Percentiles rank a stretch among this genome's conserved stretches.
Evolutionary conservation across 2,797 vertebrate genomes (phyloP).

Genomic region (Oreochromis mossambicus): DNA sequence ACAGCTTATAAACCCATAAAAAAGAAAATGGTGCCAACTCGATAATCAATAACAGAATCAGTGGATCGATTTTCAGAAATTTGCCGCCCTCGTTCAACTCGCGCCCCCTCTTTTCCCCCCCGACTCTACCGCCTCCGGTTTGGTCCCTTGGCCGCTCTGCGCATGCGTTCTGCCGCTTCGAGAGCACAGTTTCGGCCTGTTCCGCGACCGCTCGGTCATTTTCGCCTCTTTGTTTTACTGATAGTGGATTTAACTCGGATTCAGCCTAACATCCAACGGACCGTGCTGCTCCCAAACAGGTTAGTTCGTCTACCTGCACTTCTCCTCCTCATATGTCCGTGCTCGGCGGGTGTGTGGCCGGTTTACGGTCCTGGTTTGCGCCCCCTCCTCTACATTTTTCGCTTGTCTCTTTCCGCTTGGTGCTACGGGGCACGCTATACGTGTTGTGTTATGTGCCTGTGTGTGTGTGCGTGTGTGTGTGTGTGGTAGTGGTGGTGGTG

Average conservation of each 20-base stretch:
- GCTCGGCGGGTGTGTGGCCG: slow-evolving; percentile 14
- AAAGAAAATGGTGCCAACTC: neutral
- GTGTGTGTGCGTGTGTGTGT: neutral
- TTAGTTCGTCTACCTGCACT: slow-evolving; percentile 61
- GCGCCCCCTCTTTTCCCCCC: neutral
- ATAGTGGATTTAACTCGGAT: slow-evolving; percentile 84
- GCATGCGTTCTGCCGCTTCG: slow-evolving; percentile 79
- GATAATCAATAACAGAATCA: slow-evolving; percentile 40
- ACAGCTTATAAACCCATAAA: neutral
- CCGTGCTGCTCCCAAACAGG: slow-evolving; percentile 70
- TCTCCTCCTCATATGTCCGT: neutral
- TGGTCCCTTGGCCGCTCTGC: slow-evolving; percentile 13
- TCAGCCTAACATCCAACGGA: slow-evolving; percentile 73
- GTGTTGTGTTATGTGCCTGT: slow-evolving; percentile 66
- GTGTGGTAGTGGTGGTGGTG: slow-evolving; percentile 17
- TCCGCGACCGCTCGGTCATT: slow-evolving; percentile 90
- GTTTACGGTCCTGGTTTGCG: slow-evolving; percentile 46
- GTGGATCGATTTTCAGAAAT: slow-evolving; percentile 26
- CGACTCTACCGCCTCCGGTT: neutral
- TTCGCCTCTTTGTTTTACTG: slow-evolving; percentile 99
- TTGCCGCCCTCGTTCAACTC: slow-evolving; percentile 23
- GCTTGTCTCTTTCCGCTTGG: slow-evolving; percentile 67
- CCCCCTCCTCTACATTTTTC: slow-evolving; percentile 50
- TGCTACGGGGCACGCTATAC: slow-evolving; percentile 72
- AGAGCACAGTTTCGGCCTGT: slow-evolving; percentile 82